Base-by-base conservation (phyloP, 2,113 vertebrate genomes). In the Camelus bactrianus region DNA sequence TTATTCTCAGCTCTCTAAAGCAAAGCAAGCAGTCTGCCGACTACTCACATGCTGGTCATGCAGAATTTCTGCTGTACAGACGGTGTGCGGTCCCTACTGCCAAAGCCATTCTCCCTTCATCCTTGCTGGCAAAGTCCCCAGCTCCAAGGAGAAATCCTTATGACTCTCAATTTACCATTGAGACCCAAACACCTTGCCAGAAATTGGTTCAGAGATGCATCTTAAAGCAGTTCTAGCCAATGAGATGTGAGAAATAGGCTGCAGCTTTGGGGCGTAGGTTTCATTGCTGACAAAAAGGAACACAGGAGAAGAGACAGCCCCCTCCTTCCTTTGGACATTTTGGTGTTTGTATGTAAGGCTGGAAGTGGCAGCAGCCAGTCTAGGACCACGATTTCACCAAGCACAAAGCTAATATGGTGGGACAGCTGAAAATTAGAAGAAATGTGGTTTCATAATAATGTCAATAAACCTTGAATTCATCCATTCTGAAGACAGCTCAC, bases 1-100 rank as follows among this genome's bases (percentile, higher is more conserved):
- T 92, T 83, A 38, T 42, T 65, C 50, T 97, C 75, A 54, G 14
- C 65, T 64, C 50, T 42, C 56, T 28, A 64, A 85, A 79, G 56
- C 67, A 88, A 89, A 94, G 83, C 62, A 32, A 26, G 73, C n/a
- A 7, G 10, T 62, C 32, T 94, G 32, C n/a, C 16, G 79, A 67
- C 1, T 6, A 28, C 42, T 92, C 35, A 50, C 15, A 32, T 0
- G 12, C 42, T 35, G 62, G 67, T 28, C 1, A 0, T 20, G 28
- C 38, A 54, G 35, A 3, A 15, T 26, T 82, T 91, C n/a, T 4
- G 8, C 22, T 5, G 9, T 9, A 35, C 30, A 64, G 80, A 58
- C 2, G 2, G 32, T 17, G 42, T 6, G 3, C 8, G 2, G 4
- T 24, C 1, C 88, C 77, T 6, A 30, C 6, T 30, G 50, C n/a